Percentiles rank a stretch among this genome's conserved stretches.
Conservation (phyloP, 2,113 vertebrate species). For the Calypte anna region DNA sequence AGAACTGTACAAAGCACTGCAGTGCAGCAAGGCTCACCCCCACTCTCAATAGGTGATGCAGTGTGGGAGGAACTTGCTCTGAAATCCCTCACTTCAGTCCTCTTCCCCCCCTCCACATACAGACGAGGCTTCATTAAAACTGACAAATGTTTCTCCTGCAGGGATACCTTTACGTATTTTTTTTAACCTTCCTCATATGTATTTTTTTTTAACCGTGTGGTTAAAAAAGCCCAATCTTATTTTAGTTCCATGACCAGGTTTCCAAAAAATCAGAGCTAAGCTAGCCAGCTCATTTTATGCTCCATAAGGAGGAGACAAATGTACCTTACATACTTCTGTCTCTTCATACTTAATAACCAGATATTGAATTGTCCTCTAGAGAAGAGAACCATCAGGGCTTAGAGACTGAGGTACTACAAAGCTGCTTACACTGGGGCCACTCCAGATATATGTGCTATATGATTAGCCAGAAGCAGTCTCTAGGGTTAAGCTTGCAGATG, state of each 20-base stretch:
- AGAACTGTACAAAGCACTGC: background rate
- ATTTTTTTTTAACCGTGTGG: background rate
- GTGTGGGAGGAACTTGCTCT: constrained; percentile 25
- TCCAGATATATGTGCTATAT: background rate
- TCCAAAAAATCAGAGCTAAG: constrained; percentile 2
- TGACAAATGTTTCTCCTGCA: background rate
- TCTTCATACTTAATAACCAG: background rate
- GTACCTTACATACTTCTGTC: background rate
- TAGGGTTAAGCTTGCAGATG: constrained; percentile 15
- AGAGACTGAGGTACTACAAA: background rate
- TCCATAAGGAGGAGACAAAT: background rate
- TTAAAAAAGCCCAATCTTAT: background rate
- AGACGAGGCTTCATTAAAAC: background rate
- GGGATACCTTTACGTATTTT: background rate
- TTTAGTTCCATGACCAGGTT: background rate
- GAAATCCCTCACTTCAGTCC: background rate
- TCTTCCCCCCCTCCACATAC: background rate
- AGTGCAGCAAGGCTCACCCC: background rate
- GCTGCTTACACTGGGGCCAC: background rate
- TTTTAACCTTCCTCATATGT: too few species aligned
- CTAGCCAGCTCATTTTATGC: background rate
- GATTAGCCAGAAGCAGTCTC: constrained; percentile 10
- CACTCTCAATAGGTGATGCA: background rate
- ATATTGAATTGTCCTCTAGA: background rate
- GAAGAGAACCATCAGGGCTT: background rate